These are phyloP conservation scores for Sarcophaga rosellei DNA, from an alignment of 2,888 invertebrate genomes.

Conservation along the genomic window DNA sequence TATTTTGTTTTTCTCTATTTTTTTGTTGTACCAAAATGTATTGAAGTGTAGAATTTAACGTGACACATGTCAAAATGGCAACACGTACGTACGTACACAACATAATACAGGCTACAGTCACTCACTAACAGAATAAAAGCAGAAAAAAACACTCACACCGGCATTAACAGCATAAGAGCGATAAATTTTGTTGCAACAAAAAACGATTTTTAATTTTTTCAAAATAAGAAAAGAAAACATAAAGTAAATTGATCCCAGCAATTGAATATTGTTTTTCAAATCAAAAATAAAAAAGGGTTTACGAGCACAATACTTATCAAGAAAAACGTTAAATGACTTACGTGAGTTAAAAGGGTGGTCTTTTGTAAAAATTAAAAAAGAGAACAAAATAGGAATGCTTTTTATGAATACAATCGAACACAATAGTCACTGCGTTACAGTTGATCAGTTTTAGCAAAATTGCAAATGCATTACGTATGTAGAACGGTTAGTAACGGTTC, in stretches of 20 bases:
- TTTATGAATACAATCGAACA: no score
- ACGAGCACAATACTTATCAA: no score
- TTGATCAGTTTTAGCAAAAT: no score
- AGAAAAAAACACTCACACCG: constrained; percentile 18
- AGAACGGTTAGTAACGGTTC: no score
- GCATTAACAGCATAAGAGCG: no score
- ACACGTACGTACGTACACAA: constrained; percentile 53
- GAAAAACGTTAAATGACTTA: no score
- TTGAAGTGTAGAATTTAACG: constrained; percentile 63
- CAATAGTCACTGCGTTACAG: no score
- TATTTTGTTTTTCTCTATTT: neutral
- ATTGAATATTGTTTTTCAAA: neutral
- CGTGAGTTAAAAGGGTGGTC: no score
- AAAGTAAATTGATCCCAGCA: neutral
- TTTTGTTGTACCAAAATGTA: constrained; percentile 62
- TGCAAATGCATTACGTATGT: no score
- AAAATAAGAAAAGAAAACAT: neutral
- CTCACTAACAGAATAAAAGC: constrained; percentile 6
- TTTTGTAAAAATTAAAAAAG: no score
- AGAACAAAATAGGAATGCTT: no score
- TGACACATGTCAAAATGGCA: constrained; percentile 66
- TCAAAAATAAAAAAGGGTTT: neutral
- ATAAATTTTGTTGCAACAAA: no score
- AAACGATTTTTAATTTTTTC: neutral
- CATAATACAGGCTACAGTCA: constrained; percentile 48